Evolutionary conservation across 2,888 invertebrate genomes (phyloP), one percentile per base, ranked within the genome.

Genomic region (Hedychridium roseum): DNA sequence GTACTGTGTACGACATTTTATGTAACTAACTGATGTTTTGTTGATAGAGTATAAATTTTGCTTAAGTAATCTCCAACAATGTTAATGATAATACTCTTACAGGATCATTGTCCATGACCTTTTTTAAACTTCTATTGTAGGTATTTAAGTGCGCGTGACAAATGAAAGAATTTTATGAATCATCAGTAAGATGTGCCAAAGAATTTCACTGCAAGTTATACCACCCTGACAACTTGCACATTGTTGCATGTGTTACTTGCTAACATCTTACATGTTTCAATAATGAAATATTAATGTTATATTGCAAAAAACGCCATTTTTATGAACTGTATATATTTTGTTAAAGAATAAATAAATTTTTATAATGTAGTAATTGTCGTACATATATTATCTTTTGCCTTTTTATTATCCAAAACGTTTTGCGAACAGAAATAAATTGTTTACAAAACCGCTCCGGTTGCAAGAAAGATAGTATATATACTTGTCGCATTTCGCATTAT

Each of bases 311-410:
- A 43, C 37, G 45, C 35, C 48, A 48, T 37, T 36, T 39, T 60
- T 43, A 44, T 48, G 27, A 43, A 56, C 36, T 57, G 60, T 60
- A 56, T 51, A 56, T 43, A 45, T 11, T 32, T 32, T 56, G 39
- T 49, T 65, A 44, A 60, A 58, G 48, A 60, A 72, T 72, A 70
- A 71, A 72, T 65, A 69, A 64, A 63, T 48, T 61, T 62, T 65
- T 40, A 41, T 49, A 59, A 42, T 71, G 68, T 72, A 63, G 45
- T 66, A 68, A 48, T 62, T 57, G 53, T 57, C 44, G 59, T 68
- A 64, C 57, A 57, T 55, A 55, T 57, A 50, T 51, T 50, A 56
- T 59, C 43, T 55, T 60, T 40, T 45, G 50, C 35, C 40, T 46
- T 43, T 37, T 14, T 27, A 45, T 18, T 47, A 30, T 57, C 43